Evolutionary conservation across 2,113 vertebrate species (phyloP).

Genomic region (Toxotes jaculatrix): DNA sequence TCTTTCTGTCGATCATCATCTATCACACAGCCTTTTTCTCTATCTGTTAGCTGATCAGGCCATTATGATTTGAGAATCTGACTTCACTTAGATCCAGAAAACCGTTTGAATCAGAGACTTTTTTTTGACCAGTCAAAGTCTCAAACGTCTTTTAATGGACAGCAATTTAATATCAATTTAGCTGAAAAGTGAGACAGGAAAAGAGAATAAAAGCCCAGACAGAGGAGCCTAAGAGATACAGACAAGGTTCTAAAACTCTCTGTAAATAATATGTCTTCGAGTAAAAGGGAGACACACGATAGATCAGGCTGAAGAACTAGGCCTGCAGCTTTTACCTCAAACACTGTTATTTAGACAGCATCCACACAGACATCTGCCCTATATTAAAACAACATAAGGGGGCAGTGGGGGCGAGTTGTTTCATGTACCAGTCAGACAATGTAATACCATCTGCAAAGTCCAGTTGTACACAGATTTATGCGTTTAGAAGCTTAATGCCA

Average conservation of each 20-base stretch:
- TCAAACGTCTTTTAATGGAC: slow-evolving; percentile 21
- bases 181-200: slow-evolving; percentile 21
- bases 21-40: background rate
- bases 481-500: background rate
- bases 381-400: background rate
- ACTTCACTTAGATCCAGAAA: slow-evolving; percentile 17
- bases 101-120: slow-evolving; percentile 12
- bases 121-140: background rate
- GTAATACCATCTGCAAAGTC: background rate
- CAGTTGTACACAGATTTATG: background rate
- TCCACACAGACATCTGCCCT: background rate
- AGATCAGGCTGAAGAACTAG: background rate
- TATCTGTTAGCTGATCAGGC: background rate
- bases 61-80: slow-evolving; percentile 14
- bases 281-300: slow-evolving; percentile 5
- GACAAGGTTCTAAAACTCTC: slow-evolving; percentile 30
- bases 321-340: slow-evolving; percentile 13
- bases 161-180: slow-evolving; percentile 37
- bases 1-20: background rate
- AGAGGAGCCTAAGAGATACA: slow-evolving; percentile 12
- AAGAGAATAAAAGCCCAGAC: slow-evolving; percentile 26
- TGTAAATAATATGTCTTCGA: background rate
- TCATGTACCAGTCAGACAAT: background rate
- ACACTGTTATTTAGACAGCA: background rate
- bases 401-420: background rate